phyloP scores from a whole-genome alignment of 2,888 invertebrate species.

The Dendrolimus houi region DNA sequence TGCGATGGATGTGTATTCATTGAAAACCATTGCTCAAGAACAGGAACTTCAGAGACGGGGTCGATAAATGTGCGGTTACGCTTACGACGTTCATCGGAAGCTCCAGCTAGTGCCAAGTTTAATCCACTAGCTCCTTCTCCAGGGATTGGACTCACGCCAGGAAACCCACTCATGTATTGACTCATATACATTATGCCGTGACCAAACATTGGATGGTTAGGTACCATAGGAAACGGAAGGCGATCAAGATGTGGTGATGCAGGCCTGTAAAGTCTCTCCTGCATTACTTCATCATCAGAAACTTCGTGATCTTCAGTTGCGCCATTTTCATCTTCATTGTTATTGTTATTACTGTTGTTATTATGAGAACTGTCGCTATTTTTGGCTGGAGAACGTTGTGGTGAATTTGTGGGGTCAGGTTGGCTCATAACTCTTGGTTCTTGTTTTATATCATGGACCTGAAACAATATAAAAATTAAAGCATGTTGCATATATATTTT shows the following conservation, averaged over 20 bases:
- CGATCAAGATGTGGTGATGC: constrained; percentile 67
- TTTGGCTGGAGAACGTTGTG: constrained; percentile 71
- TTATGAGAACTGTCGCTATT: constrained; percentile 73
- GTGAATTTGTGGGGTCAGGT: constrained; percentile 53
- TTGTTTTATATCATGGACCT: constrained; percentile 74
- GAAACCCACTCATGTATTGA: constrained; percentile 82
- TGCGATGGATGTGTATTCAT: constrained; percentile 99
- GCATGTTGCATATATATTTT: too few species aligned
- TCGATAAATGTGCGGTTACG: constrained; percentile 99
- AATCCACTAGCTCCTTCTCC: constrained; percentile 77
- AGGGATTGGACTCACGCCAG: constrained; percentile 71
- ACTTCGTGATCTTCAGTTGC: constrained; percentile 69
- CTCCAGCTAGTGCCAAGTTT: constrained; percentile 79
- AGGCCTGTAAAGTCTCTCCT: constrained; percentile 57
- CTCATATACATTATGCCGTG: constrained; percentile 96
- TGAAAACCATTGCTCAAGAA: constrained; percentile 96
- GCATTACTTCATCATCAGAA: constrained; percentile 64
- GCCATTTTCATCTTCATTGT: constrained; percentile 66
- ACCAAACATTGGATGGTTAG: constrained; percentile 89
- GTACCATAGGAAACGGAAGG: constrained; percentile 85
- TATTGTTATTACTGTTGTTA: constrained; percentile 60
- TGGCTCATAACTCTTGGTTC: constrained; percentile 69
- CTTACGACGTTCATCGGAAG: constrained; percentile 92
- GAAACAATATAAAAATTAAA: constrained; percentile 17
- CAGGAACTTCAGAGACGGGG: constrained; percentile 97